Evolutionary conservation across 2,888 invertebrate genomes (phyloP), one percentile per base, ranked within the genome.

Genomic region (Parnassius mnemosyne): DNA sequence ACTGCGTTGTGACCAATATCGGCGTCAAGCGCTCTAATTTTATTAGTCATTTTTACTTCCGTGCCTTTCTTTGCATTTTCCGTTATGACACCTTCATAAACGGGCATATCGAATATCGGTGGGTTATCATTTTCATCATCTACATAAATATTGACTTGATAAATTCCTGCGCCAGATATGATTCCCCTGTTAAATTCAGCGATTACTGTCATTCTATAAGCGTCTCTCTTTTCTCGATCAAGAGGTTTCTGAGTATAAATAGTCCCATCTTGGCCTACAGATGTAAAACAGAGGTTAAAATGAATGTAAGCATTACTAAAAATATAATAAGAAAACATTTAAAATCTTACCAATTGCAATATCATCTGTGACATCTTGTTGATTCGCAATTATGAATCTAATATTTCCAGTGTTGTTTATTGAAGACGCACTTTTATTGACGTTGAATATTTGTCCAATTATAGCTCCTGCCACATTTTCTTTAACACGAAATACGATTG

Each of bases 111-210:
- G 79, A 98, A 98, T 63, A 93, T 83, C 0, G 98, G 98, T 3
- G 96, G 93, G 75, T 97, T 97, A 75, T 97, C 97, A 75, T 97
- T 97, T 66, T 96, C 96, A 77, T 97, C 97, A 65, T 96, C 95
- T 0, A 97, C 96, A 60, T 94, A 90, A 43, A 97, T 93, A 11
- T 94, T 95, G 1, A 96, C 95, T 92, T 96, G 96, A 76, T 96
- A 96, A 62, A 96, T 94, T 2, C 95, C 95, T 56, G 95, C 94
- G 9, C 94, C 94, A 66, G 94, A 94, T 61, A 94, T 93, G 65
- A 93, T 81, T 9, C 95, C 95, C 77, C 95, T 94, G 25, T 92
- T 93, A 70, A 95, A 95, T 80, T 97, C 96, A 10, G 95, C 96
- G 51, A 97, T 95, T 0, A 97, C 94, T 0, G 96, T 96, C 70